phyloP scores from a whole-genome alignment of 2,888 invertebrate genomes.

The Neocrepidodera transversa region DNA sequence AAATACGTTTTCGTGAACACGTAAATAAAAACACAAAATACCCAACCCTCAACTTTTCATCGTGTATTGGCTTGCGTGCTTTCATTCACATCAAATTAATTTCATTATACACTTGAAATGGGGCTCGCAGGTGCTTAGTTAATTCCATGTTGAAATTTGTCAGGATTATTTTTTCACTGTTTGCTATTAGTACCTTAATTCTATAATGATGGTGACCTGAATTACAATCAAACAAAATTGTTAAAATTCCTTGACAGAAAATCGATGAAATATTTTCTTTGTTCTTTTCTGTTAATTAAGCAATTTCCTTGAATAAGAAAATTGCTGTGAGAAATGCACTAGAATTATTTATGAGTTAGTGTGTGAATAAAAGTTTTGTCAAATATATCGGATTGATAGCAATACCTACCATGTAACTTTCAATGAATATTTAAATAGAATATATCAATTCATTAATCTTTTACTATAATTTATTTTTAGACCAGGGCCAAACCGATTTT shows the following conservation, averaged over 20 bases:
- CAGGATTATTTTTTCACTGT: constrained; percentile 17
- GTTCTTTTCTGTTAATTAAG: constrained; percentile 1
- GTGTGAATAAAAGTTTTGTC: too few relatives aligned
- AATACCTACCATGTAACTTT: too few relatives aligned
- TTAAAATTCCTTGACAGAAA: constrained; percentile 7
- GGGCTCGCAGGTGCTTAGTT: constrained; percentile 10
- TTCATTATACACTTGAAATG: constrained; percentile 9
- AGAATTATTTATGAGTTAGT: too few relatives aligned
- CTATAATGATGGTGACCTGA: constrained; percentile 15
- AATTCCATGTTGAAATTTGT: constrained; percentile 6
- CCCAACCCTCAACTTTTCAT: not conserved
- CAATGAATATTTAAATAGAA: too few relatives aligned
- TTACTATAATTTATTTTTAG: too few relatives aligned
- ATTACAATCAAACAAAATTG: constrained; percentile 13
- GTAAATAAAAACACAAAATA: too few relatives aligned
- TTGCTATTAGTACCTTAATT: constrained; percentile 16
- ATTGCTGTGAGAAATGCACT: not conserved
- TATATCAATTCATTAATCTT: too few relatives aligned
- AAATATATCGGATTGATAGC: too few relatives aligned
- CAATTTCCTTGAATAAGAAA: not conserved
- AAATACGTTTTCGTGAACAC: too few relatives aligned
- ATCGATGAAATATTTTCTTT: constrained; percentile 13
- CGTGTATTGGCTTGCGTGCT: not conserved
- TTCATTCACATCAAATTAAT: constrained; percentile 9
- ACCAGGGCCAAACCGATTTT: too few relatives aligned